Evolutionary conservation across 2,113 vertebrate genomes (phyloP).

Genomic region (Leptobrachium ailaonicum): DNA sequence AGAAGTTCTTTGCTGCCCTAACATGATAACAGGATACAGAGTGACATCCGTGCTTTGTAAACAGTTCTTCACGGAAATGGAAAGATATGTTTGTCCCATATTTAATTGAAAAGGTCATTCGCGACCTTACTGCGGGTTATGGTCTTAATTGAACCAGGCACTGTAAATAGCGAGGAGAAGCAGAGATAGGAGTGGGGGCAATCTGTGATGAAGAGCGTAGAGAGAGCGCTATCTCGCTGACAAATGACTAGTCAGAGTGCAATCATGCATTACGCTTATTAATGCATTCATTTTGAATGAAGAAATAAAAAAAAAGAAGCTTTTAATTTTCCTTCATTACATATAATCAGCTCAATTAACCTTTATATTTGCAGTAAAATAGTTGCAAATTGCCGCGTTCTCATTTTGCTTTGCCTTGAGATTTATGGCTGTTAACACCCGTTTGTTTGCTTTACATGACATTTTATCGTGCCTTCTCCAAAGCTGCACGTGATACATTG

Average conservation of each 20-base stretch:
- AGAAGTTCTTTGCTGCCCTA: background rate
- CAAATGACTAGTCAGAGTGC: slow-evolving; percentile 56
- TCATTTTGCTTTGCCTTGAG: slow-evolving; percentile 74
- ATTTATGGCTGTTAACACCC: slow-evolving; percentile 72
- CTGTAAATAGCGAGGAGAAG: slow-evolving; percentile 37
- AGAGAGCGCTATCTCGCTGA: slow-evolving; percentile 55
- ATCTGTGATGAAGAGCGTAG: slow-evolving; percentile 45
- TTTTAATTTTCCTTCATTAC: slow-evolving; percentile 74
- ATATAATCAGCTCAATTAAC: slow-evolving; percentile 73
- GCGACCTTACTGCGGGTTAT: slow-evolving; percentile 44
- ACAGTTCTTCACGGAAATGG: slow-evolving; percentile 24
- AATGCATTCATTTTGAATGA: slow-evolving; percentile 57
- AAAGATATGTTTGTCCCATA: slow-evolving; percentile 19
- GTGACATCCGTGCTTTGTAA: slow-evolving; percentile 22
- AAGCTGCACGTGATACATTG: slow-evolving; percentile 73
- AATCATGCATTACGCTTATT: slow-evolving; percentile 55
- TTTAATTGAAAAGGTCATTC: slow-evolving; percentile 38
- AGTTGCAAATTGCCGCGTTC: slow-evolving; percentile 70
- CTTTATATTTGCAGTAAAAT: slow-evolving; percentile 68
- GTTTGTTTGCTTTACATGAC: slow-evolving; percentile 62
- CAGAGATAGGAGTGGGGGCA: slow-evolving; percentile 43
- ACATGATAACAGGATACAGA: slow-evolving; percentile 23
- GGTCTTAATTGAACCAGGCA: slow-evolving; percentile 52
- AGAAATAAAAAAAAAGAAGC: slow-evolving; percentile 38
- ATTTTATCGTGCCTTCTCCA: slow-evolving; percentile 50